Evolutionary conservation across 2,113 vertebrate genomes (phyloP), one percentile per base, ranked within the genome.

Genomic region (Podarcis raffonei): DNA sequence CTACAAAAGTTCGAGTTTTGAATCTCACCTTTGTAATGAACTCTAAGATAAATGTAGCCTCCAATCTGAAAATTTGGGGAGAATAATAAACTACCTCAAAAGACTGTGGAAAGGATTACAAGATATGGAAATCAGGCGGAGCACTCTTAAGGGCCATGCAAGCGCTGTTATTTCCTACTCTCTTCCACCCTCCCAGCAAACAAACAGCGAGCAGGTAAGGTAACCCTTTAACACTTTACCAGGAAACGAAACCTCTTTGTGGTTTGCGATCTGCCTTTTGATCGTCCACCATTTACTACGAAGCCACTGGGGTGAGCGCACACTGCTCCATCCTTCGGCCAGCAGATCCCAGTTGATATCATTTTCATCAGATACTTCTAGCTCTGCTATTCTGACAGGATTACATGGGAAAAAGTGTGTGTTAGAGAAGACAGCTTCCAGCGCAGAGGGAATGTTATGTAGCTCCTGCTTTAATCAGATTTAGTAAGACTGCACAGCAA

Each of bases 201-300:
- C 7, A 15, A 27, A 83, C 16, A 1, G 6, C 15, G 8, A 16
- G 25, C 15, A 27, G n/a, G 53, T 35, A 53, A 53, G 48, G 37
- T 83, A 90, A 62, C 30, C 59, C 12, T 68, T 62, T 0, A 94
- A 91, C 90, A 96, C 94, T 7, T 97, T 97, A 98, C 98, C 97
- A 92, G 97, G 94, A 94, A 99, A 99, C 0, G 98, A 98, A 92
- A 99, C 98, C 65, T 99, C 98, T 94, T 99, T 99, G 97, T 99
- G 99, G 96, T 99, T 99, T 95, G 98, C 96, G 83, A 99, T 99
- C 96, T 99, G 99, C 91, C 99, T 98, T 97, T 99, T 99, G 96
- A 99, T 98, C 92, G 98, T 99, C 99, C 99, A 99, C 99, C 99
- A 99, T 98, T 99, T 99, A 89, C 99, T 99, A 66, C 99, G 97